phyloP scores from a whole-genome alignment of 1,140 invertebrate genomes.

The Bombus difficillimus region DNA sequence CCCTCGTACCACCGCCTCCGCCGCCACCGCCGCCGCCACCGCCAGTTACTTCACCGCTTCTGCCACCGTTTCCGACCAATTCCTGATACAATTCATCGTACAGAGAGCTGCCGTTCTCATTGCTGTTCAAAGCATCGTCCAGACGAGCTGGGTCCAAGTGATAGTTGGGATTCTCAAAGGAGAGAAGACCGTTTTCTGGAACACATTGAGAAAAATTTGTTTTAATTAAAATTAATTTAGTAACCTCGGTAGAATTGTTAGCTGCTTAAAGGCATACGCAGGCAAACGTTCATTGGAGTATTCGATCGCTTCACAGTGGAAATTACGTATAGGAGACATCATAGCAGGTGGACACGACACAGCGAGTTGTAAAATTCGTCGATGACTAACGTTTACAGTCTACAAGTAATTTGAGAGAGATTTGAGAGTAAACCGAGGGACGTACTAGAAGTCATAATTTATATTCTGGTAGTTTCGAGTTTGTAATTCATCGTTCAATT shows the following conservation, averaged over 20 bases:
- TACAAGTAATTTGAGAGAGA: too few species aligned
- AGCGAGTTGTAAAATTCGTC: too few species aligned
- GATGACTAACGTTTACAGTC: too few species aligned
- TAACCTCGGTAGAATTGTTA: not conserved
- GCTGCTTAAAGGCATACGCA: not conserved
- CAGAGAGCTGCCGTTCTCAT: conserved; percentile 84
- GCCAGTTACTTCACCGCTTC: conserved; percentile 64
- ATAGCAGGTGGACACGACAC: too few species aligned
- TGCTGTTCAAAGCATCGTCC: conserved; percentile 91
- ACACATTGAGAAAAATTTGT: conserved; percentile 39
- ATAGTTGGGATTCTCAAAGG: conserved; percentile 94
- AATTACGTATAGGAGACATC: too few species aligned
- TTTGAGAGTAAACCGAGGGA: too few species aligned
- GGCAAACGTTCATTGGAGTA: too few species aligned
- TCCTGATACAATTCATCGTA: conserved; percentile 86
- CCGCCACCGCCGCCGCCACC: conserved; percentile 64
- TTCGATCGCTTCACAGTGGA: too few species aligned
- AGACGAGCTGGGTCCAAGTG: conserved; percentile 89
- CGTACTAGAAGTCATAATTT: too few species aligned
- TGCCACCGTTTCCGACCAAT: conserved; percentile 82
- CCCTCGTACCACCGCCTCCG: conserved; percentile 75
- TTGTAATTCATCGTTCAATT: too few species aligned
- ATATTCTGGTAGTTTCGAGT: too few species aligned
- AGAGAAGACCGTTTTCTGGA: conserved; percentile 92
- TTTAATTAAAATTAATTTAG: not conserved